phyloP scores from a whole-genome alignment of 2,888 invertebrate genomes.

The Meteorus colon region DNA sequence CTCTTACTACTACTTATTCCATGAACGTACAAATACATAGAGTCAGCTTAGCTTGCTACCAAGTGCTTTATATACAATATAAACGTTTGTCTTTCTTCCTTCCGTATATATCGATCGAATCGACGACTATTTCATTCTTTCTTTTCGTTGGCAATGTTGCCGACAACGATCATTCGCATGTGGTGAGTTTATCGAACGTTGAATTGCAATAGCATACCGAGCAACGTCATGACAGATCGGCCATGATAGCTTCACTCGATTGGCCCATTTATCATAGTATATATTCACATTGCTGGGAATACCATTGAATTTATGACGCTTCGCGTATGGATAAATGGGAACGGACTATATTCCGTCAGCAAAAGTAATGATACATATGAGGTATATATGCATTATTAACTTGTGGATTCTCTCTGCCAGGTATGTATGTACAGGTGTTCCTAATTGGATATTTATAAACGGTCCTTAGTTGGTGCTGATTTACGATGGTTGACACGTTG shows the following conservation, averaged over 20 bases:
- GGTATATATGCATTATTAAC: constrained; percentile 25
- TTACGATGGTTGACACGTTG: constrained; percentile 53
- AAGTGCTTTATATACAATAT: constrained; percentile 30
- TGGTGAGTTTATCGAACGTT: constrained; percentile 16
- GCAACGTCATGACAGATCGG: constrained; percentile 25
- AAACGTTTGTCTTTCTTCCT: constrained; percentile 42
- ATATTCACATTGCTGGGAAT: constrained; percentile 18
- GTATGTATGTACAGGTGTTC: constrained; percentile 66
- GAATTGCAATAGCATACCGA: constrained; percentile 38
- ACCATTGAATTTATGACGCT: constrained; percentile 38
- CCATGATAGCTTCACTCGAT: constrained; percentile 21
- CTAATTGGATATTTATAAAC: constrained; percentile 72
- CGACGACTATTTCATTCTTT: constrained; percentile 21
- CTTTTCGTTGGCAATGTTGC: not conserved
- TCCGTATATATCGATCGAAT: constrained; percentile 38
- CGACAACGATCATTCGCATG: constrained; percentile 10
- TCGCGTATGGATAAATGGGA: constrained; percentile 25
- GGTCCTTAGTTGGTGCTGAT: constrained; percentile 59
- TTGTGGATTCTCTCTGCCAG: constrained; percentile 39
- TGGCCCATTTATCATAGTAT: constrained; percentile 13
- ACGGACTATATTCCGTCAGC: constrained; percentile 4
- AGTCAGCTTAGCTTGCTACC: constrained; percentile 14
- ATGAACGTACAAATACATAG: constrained; percentile 7
- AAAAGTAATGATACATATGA: constrained; percentile 24
- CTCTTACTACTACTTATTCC: constrained; percentile 21